phyloP scores from a whole-genome alignment of 2,113 vertebrate species.

The Elaphurus davidianus region DNA sequence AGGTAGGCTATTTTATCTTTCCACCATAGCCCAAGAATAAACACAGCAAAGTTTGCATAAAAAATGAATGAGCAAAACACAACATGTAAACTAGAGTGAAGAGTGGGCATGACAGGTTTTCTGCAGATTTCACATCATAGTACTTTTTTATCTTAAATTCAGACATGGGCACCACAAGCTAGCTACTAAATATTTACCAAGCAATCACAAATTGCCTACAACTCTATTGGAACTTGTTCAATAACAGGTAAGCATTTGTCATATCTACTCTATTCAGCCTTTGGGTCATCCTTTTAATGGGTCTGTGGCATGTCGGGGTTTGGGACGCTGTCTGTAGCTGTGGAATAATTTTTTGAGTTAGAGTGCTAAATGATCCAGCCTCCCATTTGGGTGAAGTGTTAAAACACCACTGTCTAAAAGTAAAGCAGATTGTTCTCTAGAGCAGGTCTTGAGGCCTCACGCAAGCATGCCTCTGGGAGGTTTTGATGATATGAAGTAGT shows the following conservation, averaged over 20 bases:
- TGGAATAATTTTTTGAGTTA: neutral
- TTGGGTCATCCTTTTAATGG: neutral
- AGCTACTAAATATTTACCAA: neutral
- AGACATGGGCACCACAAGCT: neutral
- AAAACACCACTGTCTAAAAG: neutral
- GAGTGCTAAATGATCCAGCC: neutral
- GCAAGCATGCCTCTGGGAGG: neutral
- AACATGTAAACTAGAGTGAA: neutral
- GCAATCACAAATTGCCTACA: neutral
- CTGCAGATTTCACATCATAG: neutral
- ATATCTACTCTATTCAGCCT: neutral
- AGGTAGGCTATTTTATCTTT: neutral
- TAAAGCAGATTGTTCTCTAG: neutral
- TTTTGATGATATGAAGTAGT: neutral
- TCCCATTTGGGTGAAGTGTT: neutral
- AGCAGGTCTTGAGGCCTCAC: neutral
- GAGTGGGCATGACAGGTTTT: neutral
- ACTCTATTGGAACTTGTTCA: neutral
- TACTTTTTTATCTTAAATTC: neutral
- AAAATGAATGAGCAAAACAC: neutral
- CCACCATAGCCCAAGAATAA: neutral
- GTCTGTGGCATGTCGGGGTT: neutral
- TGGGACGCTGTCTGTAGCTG: neutral
- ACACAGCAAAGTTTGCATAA: neutral
- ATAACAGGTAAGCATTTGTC: neutral